Percentiles rank a stretch among this genome's conserved stretches.
These are phyloP conservation scores for Lates calcarifer DNA, from an alignment of 2,113 vertebrate genomes.

Conservation along the genomic window DNA sequence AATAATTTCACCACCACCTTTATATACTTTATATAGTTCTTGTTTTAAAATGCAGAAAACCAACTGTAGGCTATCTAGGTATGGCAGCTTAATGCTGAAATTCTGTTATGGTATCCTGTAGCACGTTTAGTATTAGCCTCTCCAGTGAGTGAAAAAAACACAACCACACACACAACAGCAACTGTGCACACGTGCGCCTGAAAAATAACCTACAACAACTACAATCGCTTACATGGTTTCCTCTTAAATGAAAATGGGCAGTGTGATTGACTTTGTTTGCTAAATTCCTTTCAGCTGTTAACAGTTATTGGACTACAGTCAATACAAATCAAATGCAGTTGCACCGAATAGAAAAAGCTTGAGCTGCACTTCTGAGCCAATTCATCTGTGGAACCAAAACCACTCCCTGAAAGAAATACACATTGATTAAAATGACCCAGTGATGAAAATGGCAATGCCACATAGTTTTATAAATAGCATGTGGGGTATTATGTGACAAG, in stretches of 20 bases:
- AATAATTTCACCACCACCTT: slow-evolving; percentile 12
- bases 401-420: slow-evolving; percentile 29
- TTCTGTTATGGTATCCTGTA: slow-evolving; percentile 3
- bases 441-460: slow-evolving; percentile 28
- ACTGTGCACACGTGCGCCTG: neutral
- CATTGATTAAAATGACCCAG: slow-evolving; percentile 32
- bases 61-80: neutral
- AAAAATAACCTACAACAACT: slow-evolving; percentile 12
- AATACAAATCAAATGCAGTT: slow-evolving; percentile 39
- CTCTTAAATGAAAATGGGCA: neutral
- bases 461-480: slow-evolving; percentile 16
- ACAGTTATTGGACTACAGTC: slow-evolving; percentile 23
- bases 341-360: slow-evolving; percentile 12
- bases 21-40: neutral
- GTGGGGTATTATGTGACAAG: slow-evolving; percentile 16
- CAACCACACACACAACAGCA: no score
- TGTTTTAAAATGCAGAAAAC: slow-evolving; percentile 7
- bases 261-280: slow-evolving; percentile 24
- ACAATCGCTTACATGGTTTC: neutral
- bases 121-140: neutral
- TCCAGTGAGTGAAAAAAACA: neutral
- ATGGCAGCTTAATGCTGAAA: slow-evolving; percentile 14
- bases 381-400: slow-evolving; percentile 39
- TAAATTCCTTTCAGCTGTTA: slow-evolving; percentile 18
- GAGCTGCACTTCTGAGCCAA: slow-evolving; percentile 25